These are phyloP conservation scores for Bombus confusus DNA, from an alignment of 1,140 invertebrate genomes.

Conservation along the genomic window DNA sequence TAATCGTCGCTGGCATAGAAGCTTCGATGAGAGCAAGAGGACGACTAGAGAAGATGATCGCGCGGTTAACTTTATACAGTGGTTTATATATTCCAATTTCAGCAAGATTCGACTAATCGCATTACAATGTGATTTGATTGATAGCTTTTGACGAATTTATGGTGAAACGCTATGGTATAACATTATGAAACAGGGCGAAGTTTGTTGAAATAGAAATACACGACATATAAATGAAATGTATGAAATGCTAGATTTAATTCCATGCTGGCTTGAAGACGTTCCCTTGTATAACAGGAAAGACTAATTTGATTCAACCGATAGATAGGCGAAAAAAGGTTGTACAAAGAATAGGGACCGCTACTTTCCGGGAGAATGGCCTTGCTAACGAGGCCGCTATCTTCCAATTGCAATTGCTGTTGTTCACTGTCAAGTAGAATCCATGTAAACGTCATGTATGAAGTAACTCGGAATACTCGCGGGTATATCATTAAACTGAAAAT, in stretches of 20 bases:
- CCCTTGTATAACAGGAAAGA: neutral
- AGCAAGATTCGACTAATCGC: too few species aligned
- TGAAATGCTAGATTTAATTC: neutral
- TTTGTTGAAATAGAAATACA: neutral
- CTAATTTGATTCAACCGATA: conserved; percentile 15
- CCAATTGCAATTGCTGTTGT: conserved; percentile 1
- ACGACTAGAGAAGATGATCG: neutral
- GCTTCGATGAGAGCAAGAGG: neutral
- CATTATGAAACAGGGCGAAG: too few species aligned
- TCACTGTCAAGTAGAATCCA: neutral
- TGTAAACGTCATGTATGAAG: conserved; percentile 14
- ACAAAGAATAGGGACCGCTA: neutral
- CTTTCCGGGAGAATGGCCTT: neutral
- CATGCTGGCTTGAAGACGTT: neutral
- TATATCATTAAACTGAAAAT: neutral
- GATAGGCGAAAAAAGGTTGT: neutral
- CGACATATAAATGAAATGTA: neutral
- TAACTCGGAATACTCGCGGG: neutral
- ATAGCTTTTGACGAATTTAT: too few species aligned
- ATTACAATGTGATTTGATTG: too few species aligned
- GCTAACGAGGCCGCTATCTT: conserved; percentile 1
- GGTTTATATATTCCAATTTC: too few species aligned
- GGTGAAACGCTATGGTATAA: too few species aligned
- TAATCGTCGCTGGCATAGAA: neutral
- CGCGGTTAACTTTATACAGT: neutral